Conservation (phyloP, 1,140 invertebrate species). For the Akabosia matsudoensis region DNA sequence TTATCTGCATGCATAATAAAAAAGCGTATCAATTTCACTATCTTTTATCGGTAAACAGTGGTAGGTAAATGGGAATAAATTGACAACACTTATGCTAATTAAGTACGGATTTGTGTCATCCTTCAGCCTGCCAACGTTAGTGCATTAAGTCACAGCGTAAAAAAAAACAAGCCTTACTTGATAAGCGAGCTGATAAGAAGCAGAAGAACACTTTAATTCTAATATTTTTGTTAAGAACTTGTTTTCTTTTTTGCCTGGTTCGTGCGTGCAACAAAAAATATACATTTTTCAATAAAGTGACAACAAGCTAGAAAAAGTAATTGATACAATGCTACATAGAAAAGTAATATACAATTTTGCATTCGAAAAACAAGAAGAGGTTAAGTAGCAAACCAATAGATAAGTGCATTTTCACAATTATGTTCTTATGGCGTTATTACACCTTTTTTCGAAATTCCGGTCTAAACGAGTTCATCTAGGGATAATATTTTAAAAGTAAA, state of each 20-base stretch:
- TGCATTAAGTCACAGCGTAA: not conserved
- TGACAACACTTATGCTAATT: conserved; percentile 15
- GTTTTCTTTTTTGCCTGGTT: no score
- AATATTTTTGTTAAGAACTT: no score
- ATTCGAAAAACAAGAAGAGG: not conserved
- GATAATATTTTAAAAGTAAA: not conserved
- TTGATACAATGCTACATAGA: no score
- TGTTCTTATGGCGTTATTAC: not conserved
- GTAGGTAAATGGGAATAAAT: not conserved
- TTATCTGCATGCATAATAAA: not conserved
- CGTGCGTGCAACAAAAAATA: no score
- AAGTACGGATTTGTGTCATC: conserved; percentile 5
- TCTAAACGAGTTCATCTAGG: not conserved
- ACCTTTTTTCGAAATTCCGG: not conserved
- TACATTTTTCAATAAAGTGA: no score
- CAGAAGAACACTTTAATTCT: no score
- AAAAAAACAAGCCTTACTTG: not conserved
- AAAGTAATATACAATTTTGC: no score
- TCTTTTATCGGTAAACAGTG: not conserved
- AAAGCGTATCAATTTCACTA: not conserved
- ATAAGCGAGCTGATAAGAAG: not conserved
- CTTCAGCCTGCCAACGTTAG: not conserved
- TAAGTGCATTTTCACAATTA: not conserved
- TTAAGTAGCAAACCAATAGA: not conserved
- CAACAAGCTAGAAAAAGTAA: no score